Conservation (phyloP, 1,140 invertebrate species). For the Venustaconcha ellipsiformis region DNA sequence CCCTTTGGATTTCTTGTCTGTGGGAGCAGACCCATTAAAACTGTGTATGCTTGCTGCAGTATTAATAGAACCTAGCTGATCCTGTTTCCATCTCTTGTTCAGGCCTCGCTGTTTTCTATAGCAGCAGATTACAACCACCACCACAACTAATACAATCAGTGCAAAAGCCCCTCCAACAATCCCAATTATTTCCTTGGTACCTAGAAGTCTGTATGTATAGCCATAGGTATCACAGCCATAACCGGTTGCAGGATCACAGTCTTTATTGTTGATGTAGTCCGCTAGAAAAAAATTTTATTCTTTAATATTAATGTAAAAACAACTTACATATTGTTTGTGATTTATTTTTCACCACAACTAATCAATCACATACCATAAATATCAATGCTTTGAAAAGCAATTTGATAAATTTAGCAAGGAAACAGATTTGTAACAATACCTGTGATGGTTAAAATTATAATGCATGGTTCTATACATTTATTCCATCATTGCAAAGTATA, state of each 20-base stretch:
- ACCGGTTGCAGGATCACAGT: slow-evolving; percentile 21
- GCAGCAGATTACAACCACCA: slow-evolving; percentile 23
- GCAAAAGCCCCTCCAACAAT: slow-evolving; percentile 24
- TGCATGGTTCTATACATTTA: no score
- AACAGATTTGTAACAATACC: no score
- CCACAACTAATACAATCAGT: slow-evolving; percentile 22
- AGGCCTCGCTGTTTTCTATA: slow-evolving; percentile 31
- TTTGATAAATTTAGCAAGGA: no score
- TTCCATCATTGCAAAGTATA: no score
- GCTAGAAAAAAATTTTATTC: no score
- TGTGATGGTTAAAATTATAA: no score
- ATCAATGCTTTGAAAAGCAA: no score
- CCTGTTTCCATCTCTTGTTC: slow-evolving; percentile 23
- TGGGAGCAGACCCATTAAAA: slow-evolving; percentile 13
- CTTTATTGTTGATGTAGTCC: neutral
- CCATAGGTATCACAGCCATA: slow-evolving; percentile 27
- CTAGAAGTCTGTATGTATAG: slow-evolving; percentile 26
- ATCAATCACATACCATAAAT: no score
- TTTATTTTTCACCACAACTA: no score
- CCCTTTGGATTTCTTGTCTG: slow-evolving; percentile 7
- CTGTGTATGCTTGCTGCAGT: slow-evolving; percentile 35
- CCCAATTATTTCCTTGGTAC: slow-evolving; percentile 26
- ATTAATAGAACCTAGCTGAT: slow-evolving; percentile 32
- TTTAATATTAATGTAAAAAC: no score
- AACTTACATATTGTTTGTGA: no score